These are phyloP conservation scores for Eira barbara DNA, from an alignment of 2,113 vertebrate species.

Conservation along the genomic window DNA sequence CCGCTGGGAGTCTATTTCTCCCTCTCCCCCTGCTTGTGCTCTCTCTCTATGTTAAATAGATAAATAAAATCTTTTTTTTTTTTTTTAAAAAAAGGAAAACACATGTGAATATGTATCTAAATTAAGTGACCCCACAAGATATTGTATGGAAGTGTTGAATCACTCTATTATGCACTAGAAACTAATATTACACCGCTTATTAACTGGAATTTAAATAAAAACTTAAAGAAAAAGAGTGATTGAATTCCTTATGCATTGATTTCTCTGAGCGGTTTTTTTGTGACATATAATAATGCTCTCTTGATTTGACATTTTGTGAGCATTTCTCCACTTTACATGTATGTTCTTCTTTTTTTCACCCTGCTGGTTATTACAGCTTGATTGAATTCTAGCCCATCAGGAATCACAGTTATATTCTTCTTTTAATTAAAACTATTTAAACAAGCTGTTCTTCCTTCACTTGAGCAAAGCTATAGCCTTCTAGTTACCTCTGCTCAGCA, in stretches of 20 bases:
- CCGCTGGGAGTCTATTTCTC: neutral
- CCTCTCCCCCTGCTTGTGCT: neutral
- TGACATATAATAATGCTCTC: neutral
- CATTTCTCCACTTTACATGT: neutral
- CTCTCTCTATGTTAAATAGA: neutral
- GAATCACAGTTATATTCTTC: constrained; percentile 7
- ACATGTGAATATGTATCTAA: neutral
- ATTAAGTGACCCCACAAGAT: neutral
- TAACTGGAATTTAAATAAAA: neutral
- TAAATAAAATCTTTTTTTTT: neutral
- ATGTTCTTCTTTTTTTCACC: neutral
- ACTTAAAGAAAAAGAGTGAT: neutral
- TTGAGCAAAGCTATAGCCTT: neutral
- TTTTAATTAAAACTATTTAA: constrained; percentile 49
- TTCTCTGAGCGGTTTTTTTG: neutral
- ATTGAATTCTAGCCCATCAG: constrained; percentile 21
- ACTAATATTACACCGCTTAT: neutral
- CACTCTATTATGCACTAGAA: neutral
- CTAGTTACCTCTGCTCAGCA: neutral
- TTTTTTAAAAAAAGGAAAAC: neutral
- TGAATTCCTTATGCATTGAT: neutral
- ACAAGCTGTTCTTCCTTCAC: neutral
- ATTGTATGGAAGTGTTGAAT: neutral
- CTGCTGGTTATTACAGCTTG: constrained; percentile 11
- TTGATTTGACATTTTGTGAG: neutral